Conservation (phyloP, 2,113 vertebrate species). For the Malurus cyaneus region DNA sequence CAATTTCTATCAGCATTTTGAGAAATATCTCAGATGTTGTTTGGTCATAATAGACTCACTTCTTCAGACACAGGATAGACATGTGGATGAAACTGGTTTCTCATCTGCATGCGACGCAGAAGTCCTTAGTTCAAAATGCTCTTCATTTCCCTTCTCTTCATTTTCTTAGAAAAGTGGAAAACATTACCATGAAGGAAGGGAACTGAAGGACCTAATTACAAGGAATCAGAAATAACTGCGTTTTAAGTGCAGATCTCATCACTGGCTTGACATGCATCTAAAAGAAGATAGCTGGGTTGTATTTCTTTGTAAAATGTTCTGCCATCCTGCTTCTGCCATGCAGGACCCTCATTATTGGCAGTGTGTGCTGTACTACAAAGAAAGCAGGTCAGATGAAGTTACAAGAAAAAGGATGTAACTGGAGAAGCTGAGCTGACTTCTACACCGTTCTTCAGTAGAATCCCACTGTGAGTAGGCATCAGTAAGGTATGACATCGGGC, state of each 20-base stretch:
- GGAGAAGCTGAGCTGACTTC: neutral
- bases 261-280: neutral
- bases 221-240: neutral
- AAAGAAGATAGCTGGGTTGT: neutral
- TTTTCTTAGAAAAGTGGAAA: neutral
- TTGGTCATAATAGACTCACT: neutral
- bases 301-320: neutral
- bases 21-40: neutral
- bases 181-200: neutral
- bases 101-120: neutral
- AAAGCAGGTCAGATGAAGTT: neutral
- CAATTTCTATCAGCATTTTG: neutral
- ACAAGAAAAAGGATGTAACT: neutral
- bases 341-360: neutral
- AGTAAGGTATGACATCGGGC: accelerated
- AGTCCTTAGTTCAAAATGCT: neutral
- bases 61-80: neutral
- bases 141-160: neutral
- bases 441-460: neutral
- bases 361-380: neutral
- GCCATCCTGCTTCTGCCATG: neutral
- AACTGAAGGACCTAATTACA: neutral
- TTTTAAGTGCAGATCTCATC: neutral
- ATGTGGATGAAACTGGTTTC: neutral
- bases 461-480: neutral